Evolutionary conservation across 2,113 vertebrate genomes (phyloP).

Genomic region (Pachycephala philippinensis): DNA sequence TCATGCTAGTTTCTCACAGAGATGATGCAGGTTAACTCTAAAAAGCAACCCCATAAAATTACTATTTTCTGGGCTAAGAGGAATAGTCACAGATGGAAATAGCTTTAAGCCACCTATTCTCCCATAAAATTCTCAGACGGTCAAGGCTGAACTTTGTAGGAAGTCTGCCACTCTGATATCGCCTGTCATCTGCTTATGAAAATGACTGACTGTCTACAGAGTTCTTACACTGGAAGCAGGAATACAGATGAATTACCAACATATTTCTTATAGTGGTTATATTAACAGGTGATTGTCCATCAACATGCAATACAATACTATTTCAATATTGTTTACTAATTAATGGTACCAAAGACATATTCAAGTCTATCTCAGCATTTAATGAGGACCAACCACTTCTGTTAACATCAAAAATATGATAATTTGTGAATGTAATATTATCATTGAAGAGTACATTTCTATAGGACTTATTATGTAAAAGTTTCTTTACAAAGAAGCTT

Average conservation of each 20-base stretch:
- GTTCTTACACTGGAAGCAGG: background rate
- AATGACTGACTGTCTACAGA: background rate
- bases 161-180: background rate
- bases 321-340: background rate
- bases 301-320: background rate
- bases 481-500: background rate
- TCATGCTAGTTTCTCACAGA: background rate
- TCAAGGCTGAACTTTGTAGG: background rate
- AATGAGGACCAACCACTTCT: background rate
- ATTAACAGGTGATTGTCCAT: background rate
- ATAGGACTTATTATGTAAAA: background rate
- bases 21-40: background rate
- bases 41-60: background rate
- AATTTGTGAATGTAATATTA: background rate
- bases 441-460: fast-evolving
- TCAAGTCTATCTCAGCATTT: background rate
- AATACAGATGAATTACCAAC: background rate
- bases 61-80: background rate
- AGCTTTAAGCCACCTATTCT: background rate
- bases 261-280: background rate
- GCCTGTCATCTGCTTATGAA: background rate
- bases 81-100: background rate
- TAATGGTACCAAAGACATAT: background rate
- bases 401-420: background rate
- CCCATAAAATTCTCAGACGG: background rate